Conservation (phyloP, 2,797 vertebrate genomes). For the Champsocephalus gunnari region DNA sequence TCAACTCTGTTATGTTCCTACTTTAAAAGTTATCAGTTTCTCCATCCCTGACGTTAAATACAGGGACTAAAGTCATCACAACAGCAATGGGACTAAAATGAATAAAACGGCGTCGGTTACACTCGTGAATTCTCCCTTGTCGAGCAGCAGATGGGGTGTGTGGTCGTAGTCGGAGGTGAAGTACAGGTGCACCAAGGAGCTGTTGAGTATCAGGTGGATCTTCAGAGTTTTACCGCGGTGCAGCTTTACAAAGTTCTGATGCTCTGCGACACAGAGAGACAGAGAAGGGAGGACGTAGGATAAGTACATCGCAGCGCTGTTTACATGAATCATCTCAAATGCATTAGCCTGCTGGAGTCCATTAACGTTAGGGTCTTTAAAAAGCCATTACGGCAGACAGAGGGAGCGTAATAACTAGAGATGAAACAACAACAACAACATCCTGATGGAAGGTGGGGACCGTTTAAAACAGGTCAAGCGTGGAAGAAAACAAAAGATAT, state of each 20-base stretch:
- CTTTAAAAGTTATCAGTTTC: too few species aligned
- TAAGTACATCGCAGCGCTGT: constrained; percentile 41
- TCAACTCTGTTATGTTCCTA: too few species aligned
- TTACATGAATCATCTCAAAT: constrained; percentile 52
- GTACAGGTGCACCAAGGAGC: constrained; percentile 73
- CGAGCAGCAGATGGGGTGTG: constrained; percentile 69
- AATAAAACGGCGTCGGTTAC: constrained; percentile 53
- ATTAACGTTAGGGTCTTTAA: constrained; percentile 66
- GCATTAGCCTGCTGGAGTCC: constrained; percentile 55
- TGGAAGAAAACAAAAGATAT: not conserved
- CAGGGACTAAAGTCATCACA: not conserved
- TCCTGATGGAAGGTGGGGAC: constrained; percentile 39
- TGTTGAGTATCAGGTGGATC: constrained; percentile 83
- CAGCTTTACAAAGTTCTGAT: constrained; percentile 69
- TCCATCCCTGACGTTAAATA: too few species aligned
- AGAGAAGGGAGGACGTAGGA: constrained; percentile 10
- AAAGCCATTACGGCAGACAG: constrained; percentile 55
- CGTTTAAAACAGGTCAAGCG: constrained; percentile 23
- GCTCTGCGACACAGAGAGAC: constrained; percentile 67
- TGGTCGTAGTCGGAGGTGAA: constrained; percentile 61
- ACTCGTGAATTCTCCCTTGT: constrained; percentile 75
- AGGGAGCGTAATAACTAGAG: constrained; percentile 10
- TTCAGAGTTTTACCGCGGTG: constrained; percentile 73
- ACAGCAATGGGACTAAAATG: not conserved
- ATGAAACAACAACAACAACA: constrained; percentile 33